A percentile compares a stretch with the other conserved stretches of the same genome.
These are phyloP conservation scores for Protonibea diacanthus DNA, from an alignment of 2,797 vertebrate genomes.

Conservation along the genomic window DNA sequence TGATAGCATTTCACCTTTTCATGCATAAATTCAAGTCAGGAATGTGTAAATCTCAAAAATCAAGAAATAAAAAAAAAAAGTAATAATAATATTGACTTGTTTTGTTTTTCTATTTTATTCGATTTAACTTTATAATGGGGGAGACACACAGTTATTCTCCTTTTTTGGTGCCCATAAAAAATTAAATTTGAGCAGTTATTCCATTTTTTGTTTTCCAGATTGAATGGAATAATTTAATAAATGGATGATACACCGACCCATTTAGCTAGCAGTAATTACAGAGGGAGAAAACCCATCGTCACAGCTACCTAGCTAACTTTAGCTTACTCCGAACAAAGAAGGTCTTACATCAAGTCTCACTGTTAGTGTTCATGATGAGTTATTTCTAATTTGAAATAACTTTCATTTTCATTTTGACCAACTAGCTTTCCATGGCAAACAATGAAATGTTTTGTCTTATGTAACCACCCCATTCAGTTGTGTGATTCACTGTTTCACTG, in stretches of 20 bases:
- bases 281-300: background rate
- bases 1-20: background rate
- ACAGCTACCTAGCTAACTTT: background rate
- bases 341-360: background rate
- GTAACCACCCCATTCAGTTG: conserved; percentile 54
- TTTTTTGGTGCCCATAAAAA: too few species aligned
- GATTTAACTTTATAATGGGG: too few species aligned
- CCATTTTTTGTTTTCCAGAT: too few species aligned
- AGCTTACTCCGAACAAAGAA: background rate
- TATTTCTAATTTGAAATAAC: background rate
- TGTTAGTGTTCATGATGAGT: background rate
- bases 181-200: too few species aligned
- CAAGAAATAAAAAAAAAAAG: background rate
- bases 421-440: conserved; percentile 1
- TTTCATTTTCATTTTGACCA: background rate
- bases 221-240: too few species aligned
- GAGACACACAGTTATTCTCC: too few species aligned
- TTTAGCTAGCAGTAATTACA: too few species aligned
- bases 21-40: background rate
- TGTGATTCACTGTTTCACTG: conserved; percentile 50
- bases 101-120: too few species aligned
- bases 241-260: too few species aligned
- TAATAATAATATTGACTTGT: too few species aligned
- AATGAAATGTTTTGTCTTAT: conserved; percentile 45
- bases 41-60: background rate